Conservation (phyloP, 2,888 invertebrate species). For the Conops quadrifasciatus region DNA sequence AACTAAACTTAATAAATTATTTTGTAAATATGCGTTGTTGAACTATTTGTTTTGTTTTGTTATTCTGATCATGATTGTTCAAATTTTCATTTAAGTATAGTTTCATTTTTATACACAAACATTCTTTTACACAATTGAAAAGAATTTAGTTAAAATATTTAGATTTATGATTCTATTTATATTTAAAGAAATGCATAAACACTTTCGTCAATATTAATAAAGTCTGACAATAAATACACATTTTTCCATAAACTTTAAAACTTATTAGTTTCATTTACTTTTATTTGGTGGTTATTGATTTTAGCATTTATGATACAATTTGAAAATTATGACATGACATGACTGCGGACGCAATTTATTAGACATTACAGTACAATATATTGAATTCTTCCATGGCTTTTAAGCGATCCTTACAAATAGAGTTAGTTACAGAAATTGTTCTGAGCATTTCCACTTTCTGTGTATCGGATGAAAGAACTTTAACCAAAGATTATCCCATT, state of each 20-base stretch:
- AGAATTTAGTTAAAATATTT: conserved; percentile 19
- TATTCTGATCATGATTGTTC: conserved; percentile 26
- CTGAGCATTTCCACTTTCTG: no score
- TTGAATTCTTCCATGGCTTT: no score
- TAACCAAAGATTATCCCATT: no score
- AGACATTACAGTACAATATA: no score
- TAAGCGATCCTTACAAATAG: no score
- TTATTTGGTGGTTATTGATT: no score
- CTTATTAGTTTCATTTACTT: conserved; percentile 11
- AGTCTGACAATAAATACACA: conserved; percentile 44
- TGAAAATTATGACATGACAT: no score
- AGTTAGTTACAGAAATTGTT: no score
- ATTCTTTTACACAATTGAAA: conserved; percentile 6
- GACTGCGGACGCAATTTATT: no score
- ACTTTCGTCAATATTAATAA: conserved; percentile 34
- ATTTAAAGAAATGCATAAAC: conserved; percentile 30
- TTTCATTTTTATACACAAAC: conserved; percentile 12
- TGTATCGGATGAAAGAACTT: no score
- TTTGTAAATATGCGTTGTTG: conserved; percentile 35
- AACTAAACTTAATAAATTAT: conserved; percentile 1
- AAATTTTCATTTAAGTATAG: conserved; percentile 25
- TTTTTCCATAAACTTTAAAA: conserved; percentile 28
- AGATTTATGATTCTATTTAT: conserved; percentile 28
- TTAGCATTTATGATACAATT: no score
- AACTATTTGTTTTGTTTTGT: conserved; percentile 34